phyloP scores from a whole-genome alignment of 2,888 invertebrate species.

The Pelosia muscerda region DNA sequence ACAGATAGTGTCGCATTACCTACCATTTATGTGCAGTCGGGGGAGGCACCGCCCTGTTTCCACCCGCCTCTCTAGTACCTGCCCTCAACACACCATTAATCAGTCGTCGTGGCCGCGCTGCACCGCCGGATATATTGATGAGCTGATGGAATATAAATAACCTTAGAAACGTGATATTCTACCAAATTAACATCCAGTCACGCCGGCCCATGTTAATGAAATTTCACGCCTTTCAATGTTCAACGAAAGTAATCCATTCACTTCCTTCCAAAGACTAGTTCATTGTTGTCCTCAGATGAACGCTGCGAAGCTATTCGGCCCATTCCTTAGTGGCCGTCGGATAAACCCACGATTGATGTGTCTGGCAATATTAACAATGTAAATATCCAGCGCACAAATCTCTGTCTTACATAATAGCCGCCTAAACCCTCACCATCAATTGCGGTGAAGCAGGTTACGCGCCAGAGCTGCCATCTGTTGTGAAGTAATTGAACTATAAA shows the following conservation, averaged over 20 bases:
- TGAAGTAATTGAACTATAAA: conserved; percentile 6
- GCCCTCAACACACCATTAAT: conserved; percentile 55
- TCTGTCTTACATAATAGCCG: conserved; percentile 38
- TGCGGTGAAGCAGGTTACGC: conserved; percentile 19
- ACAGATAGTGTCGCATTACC: background rate
- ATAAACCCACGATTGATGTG: conserved; percentile 34
- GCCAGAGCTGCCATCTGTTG: conserved; percentile 26
- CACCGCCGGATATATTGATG: conserved; percentile 51
- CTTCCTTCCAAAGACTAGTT: conserved; percentile 15
- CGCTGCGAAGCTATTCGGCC: conserved; percentile 6
- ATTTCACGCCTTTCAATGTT: conserved; percentile 40
- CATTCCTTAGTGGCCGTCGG: conserved; percentile 19
- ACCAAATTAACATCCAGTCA: conserved; percentile 36
- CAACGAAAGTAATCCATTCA: conserved; percentile 35
- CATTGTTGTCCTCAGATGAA: conserved; percentile 18
- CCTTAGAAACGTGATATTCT: conserved; percentile 53
- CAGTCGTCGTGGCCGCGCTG: conserved; percentile 52
- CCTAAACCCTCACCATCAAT: conserved; percentile 42
- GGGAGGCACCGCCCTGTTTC: background rate
- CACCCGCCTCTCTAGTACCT: conserved; percentile 37
- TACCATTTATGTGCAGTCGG: conserved; percentile 5
- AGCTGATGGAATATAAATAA: conserved; percentile 53
- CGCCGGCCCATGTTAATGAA: conserved; percentile 42
- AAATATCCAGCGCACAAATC: conserved; percentile 42
- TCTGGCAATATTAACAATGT: conserved; percentile 40